Evolutionary conservation across 2,888 invertebrate species (phyloP), one percentile per base, ranked within the genome.

Genomic region (Lithophane leautieri): DNA sequence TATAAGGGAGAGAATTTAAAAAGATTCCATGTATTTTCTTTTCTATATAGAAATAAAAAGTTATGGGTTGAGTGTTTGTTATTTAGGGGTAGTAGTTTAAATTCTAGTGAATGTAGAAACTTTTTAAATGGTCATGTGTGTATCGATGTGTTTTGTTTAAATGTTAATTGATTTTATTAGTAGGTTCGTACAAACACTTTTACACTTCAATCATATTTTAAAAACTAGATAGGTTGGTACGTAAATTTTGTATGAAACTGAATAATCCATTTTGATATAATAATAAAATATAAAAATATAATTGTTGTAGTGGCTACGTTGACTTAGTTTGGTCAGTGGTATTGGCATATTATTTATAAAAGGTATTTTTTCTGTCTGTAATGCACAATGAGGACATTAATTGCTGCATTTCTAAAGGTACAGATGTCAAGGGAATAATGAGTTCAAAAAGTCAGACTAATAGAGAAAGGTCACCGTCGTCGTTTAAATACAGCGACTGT

Each of bases 1-100:
- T 96, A 96, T 96, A 96, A 93, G 95, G 95, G 95, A 94, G 92
- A 92, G 93, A 93, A 94, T 95, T 93, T 94, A 92, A 92, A 93
- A 93, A 93, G 94, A 94, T 93, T 91, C 89, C 87, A 91, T 91
- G 92, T 94, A 93, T 94, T 94, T 94, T 92, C 90, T 91, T 93
- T 93, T 92, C 87, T 88, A 87, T 87, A 88, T 90, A 87, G 82
- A 87, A 86, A 88, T 86, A 88, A 82, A 88, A 88, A 88, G 75
- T 88, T 80, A 79, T 78, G 66, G 76, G 79, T 78, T 78, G 74
- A 78, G 78, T 72, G 77, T 86, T 79, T 82, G 78, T 78, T 72
- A 81, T 65, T 63, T 79, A 54, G 50, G 42, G 47, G 66, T 79
- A 69, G 78, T 78, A 66, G 73, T 84, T 81, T 85, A 83, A 52